Evolutionary conservation across 2,113 vertebrate species (phyloP), one percentile per base, ranked within the genome.

Genomic region (Tachysurus vachellii): DNA sequence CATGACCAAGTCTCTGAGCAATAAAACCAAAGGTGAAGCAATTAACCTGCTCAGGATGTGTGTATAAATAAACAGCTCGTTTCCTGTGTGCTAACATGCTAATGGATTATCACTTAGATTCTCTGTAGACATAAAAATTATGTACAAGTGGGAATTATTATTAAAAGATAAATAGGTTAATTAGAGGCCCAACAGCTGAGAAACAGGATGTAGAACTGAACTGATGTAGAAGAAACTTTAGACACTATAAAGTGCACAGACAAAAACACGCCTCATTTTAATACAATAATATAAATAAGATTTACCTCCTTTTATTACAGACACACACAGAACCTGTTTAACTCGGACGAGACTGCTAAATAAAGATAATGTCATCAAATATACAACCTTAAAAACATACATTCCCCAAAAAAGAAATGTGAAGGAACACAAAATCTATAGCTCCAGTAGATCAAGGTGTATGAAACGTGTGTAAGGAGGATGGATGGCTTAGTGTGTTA

Each of bases 1-100:
- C 56, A 47, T 80, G n/a, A 82, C 19, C 17, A 16, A 75, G 79
- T 42, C 50, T 76, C 23, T 9, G 80, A 62, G 17, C 53, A 56
- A 56, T 80, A 80, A 53, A 77, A 6, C 12, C 7, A 28, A 54
- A 77, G 76, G 76, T 80, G 53, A 80, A 36, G 17, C 19, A 82
- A 82, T 82, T 82, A 80, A 80, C 76, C 76, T 31, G 75, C 26
- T 54, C 44, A 54, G 26, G 53, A 80, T 17, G 76, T 56, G 53
- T 77, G 75, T 28, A 17, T 80, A 21, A 57, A 80, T 56, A 80
- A 56, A 31, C 13, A 31, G n/a, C 7, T 80, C 6, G 2, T 76
- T 53, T 53, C 23, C 73, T 5, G 44, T n/a, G 75, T n/a, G 76
- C 7, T 28, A 17, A 54, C n/a, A 56, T 31, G 47, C 75, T 31